These are phyloP conservation scores for Leptoteleia sp. DNA, from an alignment of 1,140 invertebrate species.

Conservation along the genomic window DNA sequence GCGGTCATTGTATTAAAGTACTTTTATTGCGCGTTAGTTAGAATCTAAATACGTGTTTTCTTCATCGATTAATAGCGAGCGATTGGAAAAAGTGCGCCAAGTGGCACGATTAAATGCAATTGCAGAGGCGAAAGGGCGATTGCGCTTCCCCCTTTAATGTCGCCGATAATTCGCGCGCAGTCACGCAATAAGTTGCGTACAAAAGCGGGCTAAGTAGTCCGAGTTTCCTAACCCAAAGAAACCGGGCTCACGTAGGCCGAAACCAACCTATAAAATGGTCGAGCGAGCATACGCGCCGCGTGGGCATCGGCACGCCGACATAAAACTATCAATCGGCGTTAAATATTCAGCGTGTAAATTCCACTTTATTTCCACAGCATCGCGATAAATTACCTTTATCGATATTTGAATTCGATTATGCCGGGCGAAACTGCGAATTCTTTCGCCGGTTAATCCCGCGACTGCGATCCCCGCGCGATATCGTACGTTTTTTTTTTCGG, in stretches of 20 bases:
- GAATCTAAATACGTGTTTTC: too few species aligned
- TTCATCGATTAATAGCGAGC: neutral
- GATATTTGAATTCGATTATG: constrained; percentile 19
- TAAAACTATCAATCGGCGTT: constrained; percentile 48
- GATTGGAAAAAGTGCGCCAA: constrained; percentile 15
- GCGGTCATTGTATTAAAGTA: too few species aligned
- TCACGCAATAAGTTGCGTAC: constrained; percentile 48
- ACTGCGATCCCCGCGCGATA: neutral
- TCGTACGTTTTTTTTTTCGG: neutral
- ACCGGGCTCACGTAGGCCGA: constrained; percentile 58
- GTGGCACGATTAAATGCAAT: constrained; percentile 31
- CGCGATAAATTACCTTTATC: constrained; percentile 47
- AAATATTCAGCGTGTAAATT: constrained; percentile 54
- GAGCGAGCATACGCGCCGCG: constrained; percentile 38
- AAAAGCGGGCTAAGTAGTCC: too few species aligned
- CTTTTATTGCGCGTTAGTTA: too few species aligned
- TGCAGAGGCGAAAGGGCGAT: constrained; percentile 31
- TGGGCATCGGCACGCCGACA: constrained; percentile 53
- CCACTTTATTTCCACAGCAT: constrained; percentile 35
- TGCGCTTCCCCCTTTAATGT: constrained; percentile 50
- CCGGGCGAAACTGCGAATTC: neutral
- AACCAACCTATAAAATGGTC: constrained; percentile 66
- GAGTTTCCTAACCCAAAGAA: constrained; percentile 62
- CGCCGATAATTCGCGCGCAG: constrained; percentile 48
- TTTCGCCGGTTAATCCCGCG: neutral